phyloP scores from a whole-genome alignment of 2,113 vertebrate genomes.

The Alligator mississippiensis region DNA sequence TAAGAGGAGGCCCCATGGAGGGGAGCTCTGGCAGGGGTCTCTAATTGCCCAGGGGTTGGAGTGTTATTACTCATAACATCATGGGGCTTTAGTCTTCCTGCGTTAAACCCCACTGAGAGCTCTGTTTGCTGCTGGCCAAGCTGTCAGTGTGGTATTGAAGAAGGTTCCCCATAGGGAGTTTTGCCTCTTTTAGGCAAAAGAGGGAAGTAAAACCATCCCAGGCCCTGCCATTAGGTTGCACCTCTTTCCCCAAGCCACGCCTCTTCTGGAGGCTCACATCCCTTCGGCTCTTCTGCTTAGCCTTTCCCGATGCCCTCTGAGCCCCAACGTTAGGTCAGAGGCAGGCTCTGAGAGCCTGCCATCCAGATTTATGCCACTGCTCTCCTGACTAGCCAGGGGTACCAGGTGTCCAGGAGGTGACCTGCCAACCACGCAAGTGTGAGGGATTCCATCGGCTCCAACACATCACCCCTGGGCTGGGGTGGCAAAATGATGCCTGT shows the following conservation, averaged over 20 bases:
- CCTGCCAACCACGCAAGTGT: background rate
- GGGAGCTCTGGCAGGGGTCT: background rate
- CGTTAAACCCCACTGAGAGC: background rate
- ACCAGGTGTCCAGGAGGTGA: background rate
- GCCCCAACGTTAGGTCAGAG: background rate
- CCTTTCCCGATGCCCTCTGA: background rate
- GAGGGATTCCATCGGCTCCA: background rate
- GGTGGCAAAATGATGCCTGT: background rate
- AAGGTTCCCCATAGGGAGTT: background rate
- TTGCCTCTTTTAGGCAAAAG: background rate
- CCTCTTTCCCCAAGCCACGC: background rate
- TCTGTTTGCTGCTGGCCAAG: background rate
- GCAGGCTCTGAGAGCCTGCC: background rate
- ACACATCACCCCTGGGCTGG: background rate
- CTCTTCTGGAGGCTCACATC: background rate
- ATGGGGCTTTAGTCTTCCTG: background rate
- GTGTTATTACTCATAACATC: background rate
- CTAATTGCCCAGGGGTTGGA: background rate
- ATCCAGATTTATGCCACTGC: too few relatives aligned
- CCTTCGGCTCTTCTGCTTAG: background rate
- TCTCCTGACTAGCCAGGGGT: background rate
- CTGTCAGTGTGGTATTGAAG: background rate
- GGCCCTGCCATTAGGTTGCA: background rate
- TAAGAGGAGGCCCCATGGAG: background rate
- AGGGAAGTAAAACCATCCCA: background rate